phyloP scores from a whole-genome alignment of 2,113 vertebrate genomes.

The Upupa epops region DNA sequence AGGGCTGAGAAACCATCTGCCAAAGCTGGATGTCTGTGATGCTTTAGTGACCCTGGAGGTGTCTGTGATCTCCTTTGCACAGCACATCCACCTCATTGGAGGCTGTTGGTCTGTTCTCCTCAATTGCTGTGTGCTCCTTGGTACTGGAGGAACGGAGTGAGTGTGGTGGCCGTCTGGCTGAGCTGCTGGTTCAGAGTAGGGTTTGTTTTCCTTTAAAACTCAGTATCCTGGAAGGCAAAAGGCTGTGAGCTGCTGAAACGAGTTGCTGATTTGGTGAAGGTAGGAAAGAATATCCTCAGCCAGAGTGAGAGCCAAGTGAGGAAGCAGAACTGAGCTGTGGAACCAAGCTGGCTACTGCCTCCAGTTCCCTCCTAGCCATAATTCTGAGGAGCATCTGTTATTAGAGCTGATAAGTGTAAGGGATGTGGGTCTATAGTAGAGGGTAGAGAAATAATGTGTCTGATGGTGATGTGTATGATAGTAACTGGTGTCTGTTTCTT shows the following conservation, averaged over 20 bases:
- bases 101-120: neutral
- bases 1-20: neutral
- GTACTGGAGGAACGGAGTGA: neutral
- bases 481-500: neutral
- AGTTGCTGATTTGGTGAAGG: neutral
- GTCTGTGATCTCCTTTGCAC: neutral
- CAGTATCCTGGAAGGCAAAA: neutral
- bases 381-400: neutral
- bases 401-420: neutral
- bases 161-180: rapidly evolving
- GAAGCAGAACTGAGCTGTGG: neutral
- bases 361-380: neutral
- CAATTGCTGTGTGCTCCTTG: neutral
- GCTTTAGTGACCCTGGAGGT: neutral
- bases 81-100: neutral
- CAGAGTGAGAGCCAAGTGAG: neutral
- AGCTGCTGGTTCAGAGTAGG: neutral
- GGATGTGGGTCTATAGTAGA: neutral
- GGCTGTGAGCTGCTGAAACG: neutral
- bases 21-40: neutral
- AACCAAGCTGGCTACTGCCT: neutral
- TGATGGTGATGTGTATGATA: neutral
- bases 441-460: neutral
- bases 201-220: neutral
- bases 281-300: neutral